Base-by-base conservation (phyloP, 2,888 invertebrate species). In the Buathra laborator region DNA sequence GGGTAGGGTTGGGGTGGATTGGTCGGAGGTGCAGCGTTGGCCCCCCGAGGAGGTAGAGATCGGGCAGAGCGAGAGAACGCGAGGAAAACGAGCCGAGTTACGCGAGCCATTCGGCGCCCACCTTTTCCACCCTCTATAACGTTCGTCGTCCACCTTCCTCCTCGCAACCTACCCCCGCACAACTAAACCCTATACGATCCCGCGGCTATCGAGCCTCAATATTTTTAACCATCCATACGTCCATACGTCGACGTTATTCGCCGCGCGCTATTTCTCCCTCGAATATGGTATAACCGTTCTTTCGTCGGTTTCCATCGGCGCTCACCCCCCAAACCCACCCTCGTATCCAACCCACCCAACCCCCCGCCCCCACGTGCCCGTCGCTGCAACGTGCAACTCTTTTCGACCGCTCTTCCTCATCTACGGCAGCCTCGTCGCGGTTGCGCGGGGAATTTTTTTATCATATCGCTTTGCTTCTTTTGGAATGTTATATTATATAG, bases 211-310 rank as follows among this genome's bases (percentile, higher is more conserved):
- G 88, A 85, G 87, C 88, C 86, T 87, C 87, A 87, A 88, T 88
- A 88, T 88, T 88, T 87, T 88, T 87, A 88, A 88, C 88, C 87
- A 87, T 85, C 86, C 86, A 88, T 88, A 87, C 87, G 87, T 88
- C 81, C 83, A 83, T 37, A 84, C 88, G 82, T 83, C 84, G 85
- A 86, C 86, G 86, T 88, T 88, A 86, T 85, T 86, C 86, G 81
- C 83, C 85, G 83, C 84, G 70, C 81, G 78, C 75, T 84, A 70
- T 75, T 81, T 84, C 80, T 84, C 72, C 86, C 76, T 75, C 72
- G 62, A 56, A 59, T 71, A 51, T 48, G 16, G 7, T 24, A 19
- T 19, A 24, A 56, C 32, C 67, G 72, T 80, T 80, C 78, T 77
- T 78, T 83, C 85, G 85, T 85, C 85, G 81, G 81, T 83, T 86